Base-by-base conservation (phyloP, 2,113 vertebrate species). In the Lophura nycthemera region DNA sequence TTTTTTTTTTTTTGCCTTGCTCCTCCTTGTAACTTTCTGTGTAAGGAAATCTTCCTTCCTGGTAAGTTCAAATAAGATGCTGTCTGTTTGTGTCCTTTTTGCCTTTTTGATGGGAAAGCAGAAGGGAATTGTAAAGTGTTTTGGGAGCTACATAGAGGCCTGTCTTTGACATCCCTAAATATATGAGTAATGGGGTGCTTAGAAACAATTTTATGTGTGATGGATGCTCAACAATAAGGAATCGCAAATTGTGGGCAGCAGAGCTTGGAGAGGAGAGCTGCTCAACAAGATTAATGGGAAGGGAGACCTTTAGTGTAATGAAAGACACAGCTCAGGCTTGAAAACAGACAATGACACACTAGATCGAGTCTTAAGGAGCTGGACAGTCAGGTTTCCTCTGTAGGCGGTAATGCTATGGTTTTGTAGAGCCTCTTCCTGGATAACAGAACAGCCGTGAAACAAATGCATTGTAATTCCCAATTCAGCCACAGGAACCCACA, bases 101-200 rank as follows among this genome's bases (percentile, higher is more conserved):
- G 86, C 88, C 90, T 97, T 93, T 94, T 85, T 96, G 95, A 88
- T 92, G 76, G 89, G 47, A 85, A 95, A 93, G 75, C 73, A 85
- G 90, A 87, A 94, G 88, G 85, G 95, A 93, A 95, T 96, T 95
- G 76, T 96, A 69, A 97, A 94, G 92, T 75, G 86, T 60, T 72
- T 43, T 89, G 84, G 71, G 78, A 95, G 88, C 69, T 93, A 38
- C 74, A n/a, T 47, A 77, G 52, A 95, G 86, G 93, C 95, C 90
- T 95, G 95, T 81, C 90, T 93, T 93, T 96, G 96, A 95, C 96
- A 92, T 95, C 69, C 88, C 93, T 96, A 95, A 96, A 97, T 94
- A 95, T 86, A 75, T 96, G 96, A 97, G 92, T 96, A 96, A 97
- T 96, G 90, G 91, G 88, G 94, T 95, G 83, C 93, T 97, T 95